Evolutionary conservation across 2,113 vertebrate species (phyloP).

Genomic region (Poicephalus gulielmi): DNA sequence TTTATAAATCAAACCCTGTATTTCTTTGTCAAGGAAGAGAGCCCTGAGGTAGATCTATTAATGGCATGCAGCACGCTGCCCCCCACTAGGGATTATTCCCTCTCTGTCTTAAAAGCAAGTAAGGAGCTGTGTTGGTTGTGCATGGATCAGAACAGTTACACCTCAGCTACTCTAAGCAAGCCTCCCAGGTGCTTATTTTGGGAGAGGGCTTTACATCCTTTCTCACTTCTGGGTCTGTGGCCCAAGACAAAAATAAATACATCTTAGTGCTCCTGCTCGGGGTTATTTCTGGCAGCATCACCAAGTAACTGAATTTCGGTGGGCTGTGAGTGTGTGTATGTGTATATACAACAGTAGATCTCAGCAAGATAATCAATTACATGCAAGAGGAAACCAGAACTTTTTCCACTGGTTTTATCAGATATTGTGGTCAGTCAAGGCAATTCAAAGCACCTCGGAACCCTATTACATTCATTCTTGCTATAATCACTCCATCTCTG

Average conservation of each 20-base stretch:
- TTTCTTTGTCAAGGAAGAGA: not conserved
- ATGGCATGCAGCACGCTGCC: not conserved
- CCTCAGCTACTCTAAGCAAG: not conserved
- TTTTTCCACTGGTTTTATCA: conserved; percentile 90
- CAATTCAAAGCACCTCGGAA: conserved; percentile 78
- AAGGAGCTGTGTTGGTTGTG: not conserved
- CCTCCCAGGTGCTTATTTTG: conserved; percentile 23
- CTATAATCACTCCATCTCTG: conserved; percentile 83
- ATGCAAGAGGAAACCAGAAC: conserved; percentile 86
- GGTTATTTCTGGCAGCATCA: conserved; percentile 65
- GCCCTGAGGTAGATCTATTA: not conserved
- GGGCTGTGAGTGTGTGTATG: conserved; percentile 21
- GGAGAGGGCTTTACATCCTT: conserved; percentile 46
- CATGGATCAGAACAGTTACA: not conserved
- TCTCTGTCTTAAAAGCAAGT: not conserved
- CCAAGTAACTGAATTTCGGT: conserved; percentile 71
- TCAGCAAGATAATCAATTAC: conserved; percentile 84
- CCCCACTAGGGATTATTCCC: not conserved
- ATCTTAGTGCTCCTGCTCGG: conserved; percentile 59
- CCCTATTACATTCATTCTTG: conserved; percentile 80
- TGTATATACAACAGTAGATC: conserved; percentile 76
- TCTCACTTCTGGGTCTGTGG: conserved; percentile 34
- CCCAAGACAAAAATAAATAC: conserved; percentile 56
- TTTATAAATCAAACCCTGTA: not conserved
- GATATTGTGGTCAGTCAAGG: conserved; percentile 82